Evolutionary conservation across 1,140 invertebrate species (phyloP).

Genomic region (Euborellia annulipes): DNA sequence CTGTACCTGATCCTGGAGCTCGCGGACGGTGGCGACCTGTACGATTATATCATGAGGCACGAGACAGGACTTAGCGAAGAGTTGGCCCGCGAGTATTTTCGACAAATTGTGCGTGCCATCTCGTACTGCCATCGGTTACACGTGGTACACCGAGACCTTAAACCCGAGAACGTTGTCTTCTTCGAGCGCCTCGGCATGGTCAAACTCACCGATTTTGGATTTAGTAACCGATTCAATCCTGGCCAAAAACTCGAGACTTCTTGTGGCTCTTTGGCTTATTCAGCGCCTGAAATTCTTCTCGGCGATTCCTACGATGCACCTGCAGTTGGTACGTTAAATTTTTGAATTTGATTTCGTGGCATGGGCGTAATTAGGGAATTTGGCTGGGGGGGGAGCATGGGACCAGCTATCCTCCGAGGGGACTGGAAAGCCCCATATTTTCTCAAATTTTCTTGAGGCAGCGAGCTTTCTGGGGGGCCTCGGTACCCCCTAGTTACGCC

Average conservation of each 20-base stretch:
- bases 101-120: slow-evolving; percentile 92
- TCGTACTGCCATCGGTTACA: slow-evolving; percentile 94
- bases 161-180: slow-evolving; percentile 98
- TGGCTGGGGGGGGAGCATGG: too few relatives aligned
- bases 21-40: slow-evolving; percentile 97
- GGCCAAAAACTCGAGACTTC: slow-evolving; percentile 96
- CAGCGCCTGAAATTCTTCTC: slow-evolving; percentile 95
- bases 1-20: slow-evolving; percentile 91
- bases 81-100: slow-evolving; percentile 81
- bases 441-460: too few relatives aligned
- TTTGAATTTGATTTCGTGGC: too few relatives aligned
- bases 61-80: slow-evolving; percentile 54
- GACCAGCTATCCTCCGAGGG: too few relatives aligned
- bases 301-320: slow-evolving; percentile 90
- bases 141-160: slow-evolving; percentile 88
- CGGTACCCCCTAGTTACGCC: too few relatives aligned
- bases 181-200: slow-evolving; percentile 94
- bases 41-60: slow-evolving; percentile 97
- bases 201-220: slow-evolving; percentile 98
- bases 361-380: too few relatives aligned
- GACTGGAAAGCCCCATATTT: too few relatives aligned
- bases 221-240: slow-evolving; percentile 92
- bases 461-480: too few relatives aligned
- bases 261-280: slow-evolving; percentile 98
- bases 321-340: slow-evolving; percentile 60